Conservation (phyloP, 2,113 vertebrate genomes). For the Bombycilla garrulus region DNA sequence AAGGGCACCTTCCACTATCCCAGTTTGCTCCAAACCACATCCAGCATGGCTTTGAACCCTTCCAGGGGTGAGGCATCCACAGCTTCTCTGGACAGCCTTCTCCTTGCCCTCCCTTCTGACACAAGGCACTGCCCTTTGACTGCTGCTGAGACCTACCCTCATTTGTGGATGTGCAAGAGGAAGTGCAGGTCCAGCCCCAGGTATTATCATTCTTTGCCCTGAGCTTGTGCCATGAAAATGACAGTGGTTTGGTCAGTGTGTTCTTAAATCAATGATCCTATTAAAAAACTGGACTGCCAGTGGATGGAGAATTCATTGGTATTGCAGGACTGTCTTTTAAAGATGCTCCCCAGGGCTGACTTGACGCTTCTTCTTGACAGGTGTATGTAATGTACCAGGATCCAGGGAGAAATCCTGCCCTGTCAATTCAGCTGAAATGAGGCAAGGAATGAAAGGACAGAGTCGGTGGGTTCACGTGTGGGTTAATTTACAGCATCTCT, state of each 20-base stretch:
- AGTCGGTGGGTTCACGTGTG: background rate
- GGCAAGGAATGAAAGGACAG: background rate
- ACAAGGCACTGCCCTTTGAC: background rate
- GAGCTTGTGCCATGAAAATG: background rate
- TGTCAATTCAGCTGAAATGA: slow-evolving; percentile 25
- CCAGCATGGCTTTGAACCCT: background rate
- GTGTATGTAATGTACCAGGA: background rate
- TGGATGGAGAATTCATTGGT: slow-evolving; percentile 33
- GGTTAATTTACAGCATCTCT: slow-evolving; percentile 47
- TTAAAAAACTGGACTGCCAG: background rate
- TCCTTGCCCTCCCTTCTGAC: background rate
- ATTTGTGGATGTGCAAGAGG: background rate
- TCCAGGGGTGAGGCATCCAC: background rate
- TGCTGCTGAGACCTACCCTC: background rate
- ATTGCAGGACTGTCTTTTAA: slow-evolving; percentile 21
- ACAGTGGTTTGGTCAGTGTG: background rate
- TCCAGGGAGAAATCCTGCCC: slow-evolving; percentile 53
- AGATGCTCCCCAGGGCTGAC: slow-evolving; percentile 14
- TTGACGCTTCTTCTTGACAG: slow-evolving; percentile 51
- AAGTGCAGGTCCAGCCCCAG: background rate
- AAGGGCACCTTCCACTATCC: background rate
- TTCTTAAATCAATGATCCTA: background rate
- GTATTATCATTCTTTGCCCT: background rate
- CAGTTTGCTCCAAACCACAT: background rate
- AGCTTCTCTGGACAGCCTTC: background rate